Base-by-base conservation (phyloP, 1,140 invertebrate genomes). In the Drosophila ambigua region DNA sequence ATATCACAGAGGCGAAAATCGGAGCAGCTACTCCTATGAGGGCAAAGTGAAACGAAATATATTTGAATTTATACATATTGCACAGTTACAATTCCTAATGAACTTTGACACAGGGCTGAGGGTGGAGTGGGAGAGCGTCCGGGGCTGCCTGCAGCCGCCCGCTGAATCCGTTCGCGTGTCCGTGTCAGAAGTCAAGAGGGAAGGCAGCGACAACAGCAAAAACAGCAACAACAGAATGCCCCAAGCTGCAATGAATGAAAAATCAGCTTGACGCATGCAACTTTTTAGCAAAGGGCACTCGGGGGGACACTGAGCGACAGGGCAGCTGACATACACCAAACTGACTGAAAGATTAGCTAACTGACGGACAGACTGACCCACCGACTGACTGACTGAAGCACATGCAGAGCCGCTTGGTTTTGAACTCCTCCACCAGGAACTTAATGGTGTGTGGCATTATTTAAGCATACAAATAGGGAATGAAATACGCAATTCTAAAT, bases 251-350 rank as follows among this genome's bases (percentile, higher is more conserved):
- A 82, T 85, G 78, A 85, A 85, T 85, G 81, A 85, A 85, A 85
- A 82, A 78, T 87, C 81, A 85, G 83, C 74, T 82, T 85, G 81
- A 68, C 59, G 62, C 81, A 85, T 85, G 82, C 81, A 81, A 81
- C 64, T 81, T 84, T 81, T 52, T 28, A 55, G 46, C 46, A 24
- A 64, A 74, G 59, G 76, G 80, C 81, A 77, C 80, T 65, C 28
- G 54, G 81, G 72, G 75, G 60, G 45, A 55, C 39, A 6, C 45
- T 31, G 46, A 49, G 48, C 57, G 4, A 39, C 4, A 13, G 35
- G 63, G 26, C 53, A 74, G 69, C 66, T 73, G 48, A 51, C 55
- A 62, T 55, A 66, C 48, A 72, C 50, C 61, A 50, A 53, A 76
- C 57, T 73, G 68, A 72, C 67, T 76, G 72, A 75, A 60, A 48